Evolutionary conservation across 92 coral and sea anemone species (phyloP).

Genomic region (Heliopora coerulea): DNA sequence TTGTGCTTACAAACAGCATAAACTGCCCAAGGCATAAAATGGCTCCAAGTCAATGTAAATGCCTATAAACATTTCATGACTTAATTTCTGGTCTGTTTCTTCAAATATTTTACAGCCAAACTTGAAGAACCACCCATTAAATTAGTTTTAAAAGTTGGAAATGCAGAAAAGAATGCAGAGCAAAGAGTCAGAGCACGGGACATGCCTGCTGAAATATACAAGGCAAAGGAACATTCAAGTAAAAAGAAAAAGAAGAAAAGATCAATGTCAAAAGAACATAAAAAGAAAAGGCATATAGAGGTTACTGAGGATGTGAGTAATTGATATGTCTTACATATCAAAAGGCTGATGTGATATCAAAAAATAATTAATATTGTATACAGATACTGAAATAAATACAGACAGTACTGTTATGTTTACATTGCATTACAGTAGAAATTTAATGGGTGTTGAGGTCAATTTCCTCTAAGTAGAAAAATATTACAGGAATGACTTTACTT

Average conservation of each 20-base stretch:
- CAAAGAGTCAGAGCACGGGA: conserved; percentile 58
- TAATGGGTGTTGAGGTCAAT: no score
- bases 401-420: no score
- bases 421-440: no score
- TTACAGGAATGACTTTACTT: no score
- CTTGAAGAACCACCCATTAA: conserved; percentile 81
- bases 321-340: background rate
- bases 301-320: conserved; percentile 10
- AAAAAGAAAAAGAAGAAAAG: conserved; percentile 95
- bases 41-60: background rate
- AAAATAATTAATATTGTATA: no score
- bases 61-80: background rate
- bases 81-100: no score
- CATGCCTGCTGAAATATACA: conserved; percentile 42
- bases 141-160: conserved; percentile 83
- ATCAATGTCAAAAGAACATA: conserved; percentile 77
- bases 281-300: conserved; percentile 69
- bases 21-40: no score
- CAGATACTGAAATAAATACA: no score
- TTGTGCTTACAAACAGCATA: no score
- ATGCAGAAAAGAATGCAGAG: conserved; percentile 59
- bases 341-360: conserved; percentile 4
- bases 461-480: no score
- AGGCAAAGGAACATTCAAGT: conserved; percentile 71
- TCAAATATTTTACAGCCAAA: conserved; percentile 49